Evolutionary conservation across 2,888 invertebrate species (phyloP), one percentile per base, ranked within the genome.

Genomic region (Pyrgus malvae): DNA sequence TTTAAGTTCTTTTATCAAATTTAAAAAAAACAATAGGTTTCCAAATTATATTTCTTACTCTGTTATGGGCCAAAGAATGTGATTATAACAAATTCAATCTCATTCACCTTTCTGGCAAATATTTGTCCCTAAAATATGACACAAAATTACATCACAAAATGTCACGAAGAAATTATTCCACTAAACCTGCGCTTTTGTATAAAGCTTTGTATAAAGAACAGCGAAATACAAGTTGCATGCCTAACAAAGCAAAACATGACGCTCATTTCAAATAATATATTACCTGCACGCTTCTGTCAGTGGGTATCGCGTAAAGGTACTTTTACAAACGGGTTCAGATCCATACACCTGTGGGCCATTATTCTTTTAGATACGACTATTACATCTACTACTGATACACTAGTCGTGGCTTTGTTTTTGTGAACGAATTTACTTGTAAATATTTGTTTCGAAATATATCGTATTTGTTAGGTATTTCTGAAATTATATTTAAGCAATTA

Each of bases 281-380:
- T 53, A 53, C 45, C 11, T 45, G 44, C 53, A 53, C 53, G 53
- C 53, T 53, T 53, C 53, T 53, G 51, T 53, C 51, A 51, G 51
- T 51, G 29, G 38, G 23, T 41, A 42, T 49, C 23, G 27, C 16
- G 42, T 31, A 31, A 31, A 33, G 9, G 37, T 40, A 40, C 40
- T 50, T 50, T 50, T 42, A 50, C 42, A 42, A 44, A 51, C 50
- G 25, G 50, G 42, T 50, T 50, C 44, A 12, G 51, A 12, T 11
- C 44, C 49, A 16, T 41, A 33, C 51, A 51, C 51, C 51, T 51
- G 51, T 51, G 44, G 44, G 37, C 25, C 49, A 49, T 48, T 48
- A 38, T 40, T 49, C 40, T 29, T 49, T 31, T 41, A 16, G 48
- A 25, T 40, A 49, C 49, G 40, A 49, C 29, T 19, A 14, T 12